phyloP scores from a whole-genome alignment of 2,797 vertebrate species.

The Sciurus vulgaris region DNA sequence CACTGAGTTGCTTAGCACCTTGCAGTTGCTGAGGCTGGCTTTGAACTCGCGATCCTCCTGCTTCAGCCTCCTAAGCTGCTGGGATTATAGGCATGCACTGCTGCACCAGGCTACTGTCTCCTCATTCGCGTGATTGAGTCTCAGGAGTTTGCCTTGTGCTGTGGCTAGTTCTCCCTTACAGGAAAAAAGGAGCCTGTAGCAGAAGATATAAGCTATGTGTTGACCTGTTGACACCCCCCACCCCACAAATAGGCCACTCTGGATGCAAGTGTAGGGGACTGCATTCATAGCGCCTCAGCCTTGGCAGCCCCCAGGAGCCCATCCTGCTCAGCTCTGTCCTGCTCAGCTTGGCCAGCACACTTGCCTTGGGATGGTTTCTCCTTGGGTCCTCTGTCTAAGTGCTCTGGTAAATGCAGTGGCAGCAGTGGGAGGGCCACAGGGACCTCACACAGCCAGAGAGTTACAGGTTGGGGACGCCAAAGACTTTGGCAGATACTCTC shows the following conservation, averaged over 20 bases:
- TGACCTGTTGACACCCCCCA: background rate
- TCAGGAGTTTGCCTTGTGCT: background rate
- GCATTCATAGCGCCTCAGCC: background rate
- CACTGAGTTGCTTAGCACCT: too few relatives aligned
- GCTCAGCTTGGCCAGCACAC: accelerated
- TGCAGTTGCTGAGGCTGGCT: too few relatives aligned
- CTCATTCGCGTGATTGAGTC: background rate
- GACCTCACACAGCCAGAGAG: background rate
- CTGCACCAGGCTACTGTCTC: background rate
- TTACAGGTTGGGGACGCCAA: background rate
- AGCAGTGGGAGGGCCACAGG: background rate
- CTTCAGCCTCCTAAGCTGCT: too few relatives aligned
- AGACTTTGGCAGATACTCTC: background rate
- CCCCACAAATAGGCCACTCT: background rate
- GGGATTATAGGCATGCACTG: too few relatives aligned
- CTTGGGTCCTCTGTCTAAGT: background rate
- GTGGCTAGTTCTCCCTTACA: background rate
- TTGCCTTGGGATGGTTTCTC: background rate
- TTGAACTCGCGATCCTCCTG: too few relatives aligned
- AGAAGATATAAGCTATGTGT: background rate
- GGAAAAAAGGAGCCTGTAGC: background rate
- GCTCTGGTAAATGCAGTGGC: background rate
- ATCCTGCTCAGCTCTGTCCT: background rate
- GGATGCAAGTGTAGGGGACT: background rate
- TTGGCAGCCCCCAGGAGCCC: background rate